phyloP scores from a whole-genome alignment of 2,113 vertebrate genomes.

The Empidonax alnorum region DNA sequence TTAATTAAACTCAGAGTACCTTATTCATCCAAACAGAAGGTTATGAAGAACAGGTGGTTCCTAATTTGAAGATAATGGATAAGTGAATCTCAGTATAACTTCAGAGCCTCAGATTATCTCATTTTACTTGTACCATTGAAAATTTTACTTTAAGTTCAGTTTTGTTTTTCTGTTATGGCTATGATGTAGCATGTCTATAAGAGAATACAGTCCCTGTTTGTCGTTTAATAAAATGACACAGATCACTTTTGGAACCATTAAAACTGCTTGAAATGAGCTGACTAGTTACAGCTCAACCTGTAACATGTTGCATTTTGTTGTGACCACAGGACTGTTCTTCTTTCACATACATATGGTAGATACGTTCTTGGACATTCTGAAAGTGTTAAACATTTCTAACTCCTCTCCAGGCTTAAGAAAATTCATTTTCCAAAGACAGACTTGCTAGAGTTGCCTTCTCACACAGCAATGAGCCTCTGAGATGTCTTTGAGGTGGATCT shows the following conservation, averaged over 20 bases:
- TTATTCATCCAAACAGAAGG: slow-evolving; percentile 69
- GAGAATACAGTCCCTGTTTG: neutral
- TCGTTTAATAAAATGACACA: neutral
- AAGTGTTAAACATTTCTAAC: neutral
- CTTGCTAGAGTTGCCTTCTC: neutral
- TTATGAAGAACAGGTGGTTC: slow-evolving; percentile 77
- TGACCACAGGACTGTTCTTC: neutral
- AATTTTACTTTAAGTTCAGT: slow-evolving; percentile 45
- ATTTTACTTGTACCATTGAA: slow-evolving; percentile 55
- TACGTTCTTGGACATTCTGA: neutral
- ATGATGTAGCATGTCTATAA: neutral
- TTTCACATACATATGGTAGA: neutral
- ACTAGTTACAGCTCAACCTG: neutral
- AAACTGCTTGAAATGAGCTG: neutral
- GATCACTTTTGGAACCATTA: neutral
- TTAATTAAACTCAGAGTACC: slow-evolving; percentile 80
- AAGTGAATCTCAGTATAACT: slow-evolving; percentile 60
- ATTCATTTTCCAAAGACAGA: neutral
- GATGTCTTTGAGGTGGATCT: slow-evolving; percentile 14
- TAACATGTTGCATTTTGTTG: neutral
- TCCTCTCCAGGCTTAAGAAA: neutral
- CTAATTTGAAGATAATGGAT: slow-evolving; percentile 73
- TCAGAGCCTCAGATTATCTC: slow-evolving; percentile 49
- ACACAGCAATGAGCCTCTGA: neutral
- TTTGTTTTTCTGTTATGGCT: slow-evolving; percentile 34